Base-by-base conservation (phyloP, 2,888 invertebrate genomes). In the Coremacera marginata region DNA sequence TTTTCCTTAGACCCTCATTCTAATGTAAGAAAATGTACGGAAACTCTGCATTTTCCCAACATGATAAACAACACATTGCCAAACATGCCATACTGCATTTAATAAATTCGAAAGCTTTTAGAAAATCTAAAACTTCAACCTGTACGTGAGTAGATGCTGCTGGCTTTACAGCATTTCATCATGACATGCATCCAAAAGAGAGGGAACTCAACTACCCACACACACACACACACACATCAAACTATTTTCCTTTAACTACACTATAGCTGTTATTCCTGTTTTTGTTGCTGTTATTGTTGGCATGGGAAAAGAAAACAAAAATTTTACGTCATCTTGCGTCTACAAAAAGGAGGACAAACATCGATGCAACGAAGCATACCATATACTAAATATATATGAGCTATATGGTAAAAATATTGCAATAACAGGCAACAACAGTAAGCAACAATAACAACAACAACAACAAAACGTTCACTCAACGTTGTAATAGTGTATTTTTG, bases 31-130 rank as follows among this genome's bases (percentile, higher is more conserved):
- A 19, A 44, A 27, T 19, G 2, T 44, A 8, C 25, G 44, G 25
- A 63, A 62, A 31, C 62, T 16, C 27, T 27, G 27, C 85, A 84
- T 84, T 85, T 83, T 84, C 83, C 79, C 82, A 79, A 84, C 84
- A 84, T 84, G 84, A 82, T 85, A 81, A 76, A 82, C 82, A 78
- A 78, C 81, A 78, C 77, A 31, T 63, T 63, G 63, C 63, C 51
- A 55, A 62, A 62, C 62, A 62, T 72, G 44, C 25, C 49, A 27
- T 34, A 68, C 25, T 22, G 27, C 63, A 63, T 63, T 52, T 63
- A 51, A 63, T 63, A 73, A 31, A 73, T 44, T 73, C 51, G 73
- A 73, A 52, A 63, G 63, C 73, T 63, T 63, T 25, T 51, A 52
- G 44, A 31, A 73, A 63, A 73, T 73, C 73, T 63, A 73, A 63